These are phyloP conservation scores for Apocheima hispidaria DNA, from an alignment of 2,888 invertebrate genomes.

Conservation along the genomic window DNA sequence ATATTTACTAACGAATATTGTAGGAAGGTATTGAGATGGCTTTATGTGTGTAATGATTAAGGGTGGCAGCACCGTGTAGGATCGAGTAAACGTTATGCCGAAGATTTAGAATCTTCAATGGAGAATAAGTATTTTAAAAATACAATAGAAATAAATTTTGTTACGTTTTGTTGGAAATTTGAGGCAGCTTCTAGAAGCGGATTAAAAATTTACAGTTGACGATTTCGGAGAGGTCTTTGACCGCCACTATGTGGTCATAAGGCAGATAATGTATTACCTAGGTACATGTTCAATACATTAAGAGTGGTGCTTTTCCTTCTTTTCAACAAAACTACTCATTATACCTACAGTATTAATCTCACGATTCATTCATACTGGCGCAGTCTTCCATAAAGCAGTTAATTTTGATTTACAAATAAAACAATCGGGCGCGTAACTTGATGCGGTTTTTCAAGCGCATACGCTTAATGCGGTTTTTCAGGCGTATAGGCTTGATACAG, in stretches of 20 bases:
- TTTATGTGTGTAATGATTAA: constrained; percentile 75
- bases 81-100: constrained; percentile 70
- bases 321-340: constrained; percentile 71
- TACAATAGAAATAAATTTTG: constrained; percentile 69
- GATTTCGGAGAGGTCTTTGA: constrained; percentile 37
- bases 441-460: constrained; percentile 12
- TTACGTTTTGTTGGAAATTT: constrained; percentile 66
- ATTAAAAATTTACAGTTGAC: constrained; percentile 49
- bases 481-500: constrained; percentile 7
- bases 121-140: constrained; percentile 80
- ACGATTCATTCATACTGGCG: constrained; percentile 70
- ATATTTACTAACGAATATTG: constrained; percentile 71
- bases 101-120: constrained; percentile 82
- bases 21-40: constrained; percentile 68
- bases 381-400: constrained; percentile 77
- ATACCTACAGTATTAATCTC: constrained; percentile 79
- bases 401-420: constrained; percentile 38
- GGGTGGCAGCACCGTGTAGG: constrained; percentile 73
- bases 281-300: constrained; percentile 65
- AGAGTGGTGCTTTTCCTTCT: constrained; percentile 80
- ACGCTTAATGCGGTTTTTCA: constrained; percentile 3
- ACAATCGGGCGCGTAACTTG: constrained; percentile 28
- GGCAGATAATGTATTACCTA: constrained; percentile 36
- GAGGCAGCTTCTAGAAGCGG: constrained; percentile 62
- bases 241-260: constrained; percentile 37